A percentile compares a stretch with the other conserved stretches of the same genome.
Conservation (phyloP, 2,113 vertebrate genomes). For the Cariama cristata region DNA sequence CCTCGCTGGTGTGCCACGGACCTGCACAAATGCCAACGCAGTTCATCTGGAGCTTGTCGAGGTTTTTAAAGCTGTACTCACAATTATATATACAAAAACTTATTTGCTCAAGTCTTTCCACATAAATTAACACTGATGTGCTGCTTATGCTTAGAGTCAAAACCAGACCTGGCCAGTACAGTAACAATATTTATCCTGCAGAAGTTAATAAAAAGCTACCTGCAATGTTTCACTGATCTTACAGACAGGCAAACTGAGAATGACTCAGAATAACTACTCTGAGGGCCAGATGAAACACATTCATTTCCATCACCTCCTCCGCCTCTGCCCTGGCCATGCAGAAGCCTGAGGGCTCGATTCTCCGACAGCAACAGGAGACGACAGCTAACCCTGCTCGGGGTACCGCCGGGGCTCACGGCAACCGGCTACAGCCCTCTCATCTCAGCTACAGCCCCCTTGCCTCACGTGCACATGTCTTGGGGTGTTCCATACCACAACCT, state of each 20-base stretch:
- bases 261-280: neutral
- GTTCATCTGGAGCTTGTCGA: no score
- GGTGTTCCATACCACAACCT: neutral
- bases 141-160: neutral
- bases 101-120: neutral
- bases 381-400: neutral
- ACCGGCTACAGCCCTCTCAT: neutral
- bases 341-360: neutral
- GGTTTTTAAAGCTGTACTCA: neutral
- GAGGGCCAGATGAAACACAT: neutral
- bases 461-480: neutral
- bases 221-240: neutral
- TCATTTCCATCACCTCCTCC: rapidly evolving
- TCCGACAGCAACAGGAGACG: neutral
- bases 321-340: neutral
- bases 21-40: neutral
- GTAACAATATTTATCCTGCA: neutral
- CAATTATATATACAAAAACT: no score
- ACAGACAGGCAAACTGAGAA: neutral
- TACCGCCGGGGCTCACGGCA: neutral
- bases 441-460: neutral
- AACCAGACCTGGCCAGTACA: no score
- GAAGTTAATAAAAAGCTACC: neutral
- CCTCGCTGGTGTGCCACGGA: rapidly evolving
- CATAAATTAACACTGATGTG: neutral